phyloP scores from a whole-genome alignment of 2,113 vertebrate species.

The Chaenocephalus aceratus region DNA sequence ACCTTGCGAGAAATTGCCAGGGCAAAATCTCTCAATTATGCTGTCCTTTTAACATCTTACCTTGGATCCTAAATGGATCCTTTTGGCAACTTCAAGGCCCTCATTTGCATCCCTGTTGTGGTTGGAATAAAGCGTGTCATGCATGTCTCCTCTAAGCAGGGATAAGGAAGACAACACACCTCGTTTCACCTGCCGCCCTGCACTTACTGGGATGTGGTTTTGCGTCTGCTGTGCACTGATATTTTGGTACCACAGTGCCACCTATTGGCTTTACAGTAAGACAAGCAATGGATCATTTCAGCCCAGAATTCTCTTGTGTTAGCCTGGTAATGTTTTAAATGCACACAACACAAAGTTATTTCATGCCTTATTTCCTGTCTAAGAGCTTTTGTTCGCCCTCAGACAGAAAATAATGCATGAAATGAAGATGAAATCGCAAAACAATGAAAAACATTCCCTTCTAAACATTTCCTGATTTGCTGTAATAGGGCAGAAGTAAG shows the following conservation, averaged over 20 bases:
- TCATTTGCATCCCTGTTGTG: constrained; percentile 23
- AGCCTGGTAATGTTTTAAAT: neutral
- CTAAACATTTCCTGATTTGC: neutral
- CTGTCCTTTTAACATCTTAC: constrained; percentile 57
- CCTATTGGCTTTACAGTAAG: constrained; percentile 59
- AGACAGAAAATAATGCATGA: too few species aligned
- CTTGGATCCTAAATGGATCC: constrained; percentile 48
- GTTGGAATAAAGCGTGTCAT: neutral
- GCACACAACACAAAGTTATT: neutral
- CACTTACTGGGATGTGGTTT: constrained; percentile 2
- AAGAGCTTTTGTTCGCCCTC: neutral
- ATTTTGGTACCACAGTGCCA: constrained; percentile 78
- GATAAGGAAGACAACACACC: constrained; percentile 12
- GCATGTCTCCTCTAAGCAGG: constrained; percentile 5
- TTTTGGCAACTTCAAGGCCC: constrained; percentile 19
- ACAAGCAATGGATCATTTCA: neutral
- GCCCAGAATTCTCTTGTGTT: neutral
- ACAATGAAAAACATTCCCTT: neutral
- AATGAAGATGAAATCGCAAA: neutral
- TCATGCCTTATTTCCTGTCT: neutral
- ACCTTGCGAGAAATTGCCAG: constrained; percentile 18
- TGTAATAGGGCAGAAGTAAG: constrained; percentile 10
- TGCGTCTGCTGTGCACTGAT: neutral
- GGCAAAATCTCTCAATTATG: constrained; percentile 40
- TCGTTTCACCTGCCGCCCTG: constrained; percentile 13